Evolutionary conservation across 1,140 invertebrate genomes (phyloP).

Genomic region (Diploscapter pachys): DNA sequence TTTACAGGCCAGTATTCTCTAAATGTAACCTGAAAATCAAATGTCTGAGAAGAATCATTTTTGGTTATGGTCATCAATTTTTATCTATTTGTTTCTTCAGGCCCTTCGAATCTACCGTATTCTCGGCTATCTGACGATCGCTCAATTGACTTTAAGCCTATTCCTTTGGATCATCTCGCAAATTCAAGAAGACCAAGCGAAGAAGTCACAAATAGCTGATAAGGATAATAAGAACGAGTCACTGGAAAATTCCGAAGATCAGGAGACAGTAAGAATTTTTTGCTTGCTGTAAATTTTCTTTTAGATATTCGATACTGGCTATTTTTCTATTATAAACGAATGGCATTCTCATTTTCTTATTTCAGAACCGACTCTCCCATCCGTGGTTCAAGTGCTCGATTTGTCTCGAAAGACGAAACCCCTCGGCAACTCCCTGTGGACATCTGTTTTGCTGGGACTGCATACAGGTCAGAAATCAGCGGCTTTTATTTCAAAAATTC

Average conservation of each 20-base stretch:
- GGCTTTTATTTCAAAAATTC: too few relatives aligned
- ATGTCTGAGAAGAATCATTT: neutral
- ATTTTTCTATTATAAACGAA: too few relatives aligned
- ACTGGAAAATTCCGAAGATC: too few relatives aligned
- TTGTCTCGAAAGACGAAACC: conserved; percentile 25
- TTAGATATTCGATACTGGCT: too few relatives aligned
- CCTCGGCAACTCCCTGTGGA: conserved; percentile 48
- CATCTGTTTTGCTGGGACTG: conserved; percentile 49
- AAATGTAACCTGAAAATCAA: neutral
- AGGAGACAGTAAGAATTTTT: too few relatives aligned
- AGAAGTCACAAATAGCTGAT: conserved; percentile 1
- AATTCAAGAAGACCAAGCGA: neutral
- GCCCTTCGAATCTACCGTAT: conserved; percentile 33
- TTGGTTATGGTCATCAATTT: too few relatives aligned
- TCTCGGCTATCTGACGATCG: conserved; percentile 26
- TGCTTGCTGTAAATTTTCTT: too few relatives aligned
- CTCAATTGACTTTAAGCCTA: conserved; percentile 9
- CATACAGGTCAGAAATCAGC: conserved; percentile 22
- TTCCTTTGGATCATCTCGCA: neutral
- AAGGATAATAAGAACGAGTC: neutral
- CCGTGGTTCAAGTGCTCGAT: conserved; percentile 27
- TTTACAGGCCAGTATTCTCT: conserved; percentile 21
- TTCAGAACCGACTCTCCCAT: neutral
- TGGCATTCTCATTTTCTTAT: too few relatives aligned
- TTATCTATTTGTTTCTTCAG: conserved; percentile 5